Base-by-base conservation (phyloP, 1,140 invertebrate genomes). In the Drosophila ohnishii region DNA sequence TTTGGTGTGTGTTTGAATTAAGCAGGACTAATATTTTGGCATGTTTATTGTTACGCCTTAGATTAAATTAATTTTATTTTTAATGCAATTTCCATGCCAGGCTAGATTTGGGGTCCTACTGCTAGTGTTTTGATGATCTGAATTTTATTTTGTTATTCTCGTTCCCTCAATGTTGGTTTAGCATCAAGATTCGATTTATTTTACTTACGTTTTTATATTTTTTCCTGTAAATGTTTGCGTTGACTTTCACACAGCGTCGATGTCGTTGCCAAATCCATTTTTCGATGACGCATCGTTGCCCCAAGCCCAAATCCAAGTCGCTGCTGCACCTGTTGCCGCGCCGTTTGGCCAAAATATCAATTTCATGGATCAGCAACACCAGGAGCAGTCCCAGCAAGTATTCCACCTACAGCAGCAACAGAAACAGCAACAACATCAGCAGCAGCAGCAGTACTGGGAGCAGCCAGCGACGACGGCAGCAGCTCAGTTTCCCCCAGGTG, bases 211-310 rank as follows among this genome's bases (percentile, higher is more conserved):
- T 48, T 48, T 25, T 48, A 28, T 58, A 59, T 71, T 71, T 71
- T 59, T 72, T 72, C 63, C 56, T 67, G 37, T 56, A 67, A 67
- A 69, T 78, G 51, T 76, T 64, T 75, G 70, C 79, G 70, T 83
- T 70, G 66, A 53, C 64, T 64, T 73, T 53, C 50, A 59, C 74
- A 70, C 66, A 86, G 79, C 61, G 34, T 70, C 67, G 35, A 55
- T 65, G 61, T 57, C 76, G 58, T 82, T 91, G 71, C 86, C 90
- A 74, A 91, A 91, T 86, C 90, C 90, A 51, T 91, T 91, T 82
- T 91, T 86, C 32, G 90, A 91, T 69, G 80, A 87, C 51, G 75
- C 78, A 67, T 70, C 72, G 57, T 61, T 76, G 56, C 63, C 78
- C 55, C 80, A 50, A 73, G 44, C 78, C 59, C 80, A 50, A 73